These are phyloP conservation scores for Melanotaenia trifasciata DNA, from an alignment of 2,797 vertebrate genomes.

Conservation along the genomic window DNA sequence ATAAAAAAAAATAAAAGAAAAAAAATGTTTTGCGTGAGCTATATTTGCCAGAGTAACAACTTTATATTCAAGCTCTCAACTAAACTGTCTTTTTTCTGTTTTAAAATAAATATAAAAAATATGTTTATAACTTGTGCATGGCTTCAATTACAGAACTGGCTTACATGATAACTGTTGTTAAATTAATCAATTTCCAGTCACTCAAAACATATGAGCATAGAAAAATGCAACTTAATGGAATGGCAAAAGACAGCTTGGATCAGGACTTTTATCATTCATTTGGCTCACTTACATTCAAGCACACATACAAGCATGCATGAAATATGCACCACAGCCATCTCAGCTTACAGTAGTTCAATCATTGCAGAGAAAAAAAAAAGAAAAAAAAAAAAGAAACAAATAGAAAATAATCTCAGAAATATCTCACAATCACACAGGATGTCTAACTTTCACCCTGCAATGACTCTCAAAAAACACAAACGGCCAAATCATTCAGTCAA, in stretches of 20 bases:
- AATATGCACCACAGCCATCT: slow-evolving; percentile 42
- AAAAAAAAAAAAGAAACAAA: slow-evolving; percentile 38
- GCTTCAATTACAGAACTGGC: slow-evolving; percentile 54
- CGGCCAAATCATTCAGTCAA: slow-evolving; percentile 40
- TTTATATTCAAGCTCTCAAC: slow-evolving; percentile 49
- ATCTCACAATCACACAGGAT: slow-evolving; percentile 57
- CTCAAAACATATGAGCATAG: slow-evolving; percentile 39
- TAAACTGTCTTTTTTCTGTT: slow-evolving; percentile 30
- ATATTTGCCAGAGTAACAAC: slow-evolving; percentile 44
- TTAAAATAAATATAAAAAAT: slow-evolving; percentile 70
- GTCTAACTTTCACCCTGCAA: slow-evolving; percentile 32
- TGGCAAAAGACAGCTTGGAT: slow-evolving; percentile 28
- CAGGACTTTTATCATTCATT: slow-evolving; percentile 36
- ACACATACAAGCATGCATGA: slow-evolving; percentile 29
- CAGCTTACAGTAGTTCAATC: slow-evolving; percentile 75
- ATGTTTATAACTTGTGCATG: slow-evolving; percentile 51
- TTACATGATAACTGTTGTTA: slow-evolving; percentile 35
- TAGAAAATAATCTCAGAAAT: slow-evolving; percentile 53
- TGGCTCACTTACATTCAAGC: slow-evolving; percentile 47
- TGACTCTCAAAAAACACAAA: slow-evolving; percentile 40
- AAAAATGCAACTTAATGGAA: slow-evolving; percentile 40
- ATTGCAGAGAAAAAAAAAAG: slow-evolving; percentile 20
- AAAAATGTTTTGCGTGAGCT: slow-evolving; percentile 15
- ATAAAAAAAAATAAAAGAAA: neutral
- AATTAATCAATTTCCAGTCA: slow-evolving; percentile 49